Evolutionary conservation across 2,888 invertebrate species (phyloP).

Genomic region (Caenorhabditis imperialis): DNA sequence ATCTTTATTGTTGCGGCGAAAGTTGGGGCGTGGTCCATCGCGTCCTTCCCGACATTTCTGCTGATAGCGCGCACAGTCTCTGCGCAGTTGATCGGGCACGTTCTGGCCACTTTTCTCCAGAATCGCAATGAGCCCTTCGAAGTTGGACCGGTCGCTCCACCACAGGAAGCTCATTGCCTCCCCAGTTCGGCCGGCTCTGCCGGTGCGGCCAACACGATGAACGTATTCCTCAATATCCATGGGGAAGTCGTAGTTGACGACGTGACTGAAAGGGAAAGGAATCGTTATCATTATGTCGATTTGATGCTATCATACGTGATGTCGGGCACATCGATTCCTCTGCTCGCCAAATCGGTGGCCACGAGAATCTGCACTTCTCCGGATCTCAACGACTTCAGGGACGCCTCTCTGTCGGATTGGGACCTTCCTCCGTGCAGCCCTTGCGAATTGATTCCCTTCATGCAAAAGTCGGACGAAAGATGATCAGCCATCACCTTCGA

Average conservation of each 20-base stretch:
- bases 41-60: constrained; percentile 24
- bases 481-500: constrained; percentile 87
- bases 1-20: constrained; percentile 22
- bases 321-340: constrained; percentile 88
- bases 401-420: constrained; percentile 83
- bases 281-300: too few species aligned
- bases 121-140: constrained; percentile 87
- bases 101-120: constrained; percentile 88
- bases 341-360: constrained; percentile 94
- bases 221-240: constrained; percentile 95
- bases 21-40: constrained; percentile 38
- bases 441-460: constrained; percentile 85
- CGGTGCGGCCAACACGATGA: constrained; percentile 94
- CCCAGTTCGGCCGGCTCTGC: constrained; percentile 90
- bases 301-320: constrained; percentile 79
- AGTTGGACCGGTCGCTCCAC: constrained; percentile 86
- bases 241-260: constrained; percentile 93
- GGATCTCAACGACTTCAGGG: constrained; percentile 82
- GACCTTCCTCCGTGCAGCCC: constrained; percentile 92
- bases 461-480: constrained; percentile 86
- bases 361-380: constrained; percentile 88
- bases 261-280: constrained; percentile 82
- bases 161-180: constrained; percentile 88
- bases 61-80: constrained; percentile 19
- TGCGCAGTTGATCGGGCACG: constrained; percentile 24